Percentiles rank a stretch among this genome's conserved stretches.
phyloP scores from a whole-genome alignment of 2,113 vertebrate species.

The Tragelaphus strepsiceros region DNA sequence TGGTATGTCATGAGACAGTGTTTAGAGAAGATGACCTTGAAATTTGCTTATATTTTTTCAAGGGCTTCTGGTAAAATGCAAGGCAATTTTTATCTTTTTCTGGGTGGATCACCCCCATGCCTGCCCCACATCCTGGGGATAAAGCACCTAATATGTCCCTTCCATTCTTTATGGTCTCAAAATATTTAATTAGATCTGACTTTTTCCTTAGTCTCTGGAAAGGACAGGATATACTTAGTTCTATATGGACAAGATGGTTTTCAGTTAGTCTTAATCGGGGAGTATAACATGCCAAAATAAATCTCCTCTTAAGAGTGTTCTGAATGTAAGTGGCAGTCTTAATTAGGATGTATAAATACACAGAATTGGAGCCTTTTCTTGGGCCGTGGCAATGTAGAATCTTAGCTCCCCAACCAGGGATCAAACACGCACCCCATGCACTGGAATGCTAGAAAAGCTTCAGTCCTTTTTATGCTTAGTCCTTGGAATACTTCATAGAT shows the following conservation, averaged over 20 bases:
- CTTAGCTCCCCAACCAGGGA: not conserved
- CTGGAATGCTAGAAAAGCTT: not conserved
- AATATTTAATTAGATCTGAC: not conserved
- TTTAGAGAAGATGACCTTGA: not conserved
- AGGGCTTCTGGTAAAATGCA: not conserved
- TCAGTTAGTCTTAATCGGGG: not conserved
- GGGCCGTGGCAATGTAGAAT: not conserved
- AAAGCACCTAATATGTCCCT: not conserved
- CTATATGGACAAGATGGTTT: not conserved
- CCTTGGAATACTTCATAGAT: not conserved
- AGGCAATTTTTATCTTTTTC: not conserved
- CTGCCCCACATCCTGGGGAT: not conserved
- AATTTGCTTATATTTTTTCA: not conserved
- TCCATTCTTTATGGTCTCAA: not conserved
- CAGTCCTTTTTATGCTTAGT: not conserved
- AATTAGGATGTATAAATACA: not conserved
- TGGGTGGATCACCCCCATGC: not conserved
- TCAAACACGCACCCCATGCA: accelerated
- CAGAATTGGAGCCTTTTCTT: not conserved
- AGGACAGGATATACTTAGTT: not conserved
- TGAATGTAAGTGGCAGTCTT: not conserved
- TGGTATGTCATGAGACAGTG: not conserved
- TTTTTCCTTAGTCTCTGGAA: not conserved
- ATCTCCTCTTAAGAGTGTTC: not conserved
- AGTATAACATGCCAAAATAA: not conserved